These are phyloP conservation scores for Myiotriccus ornatus DNA, from an alignment of 2,797 vertebrate species.

Conservation along the genomic window DNA sequence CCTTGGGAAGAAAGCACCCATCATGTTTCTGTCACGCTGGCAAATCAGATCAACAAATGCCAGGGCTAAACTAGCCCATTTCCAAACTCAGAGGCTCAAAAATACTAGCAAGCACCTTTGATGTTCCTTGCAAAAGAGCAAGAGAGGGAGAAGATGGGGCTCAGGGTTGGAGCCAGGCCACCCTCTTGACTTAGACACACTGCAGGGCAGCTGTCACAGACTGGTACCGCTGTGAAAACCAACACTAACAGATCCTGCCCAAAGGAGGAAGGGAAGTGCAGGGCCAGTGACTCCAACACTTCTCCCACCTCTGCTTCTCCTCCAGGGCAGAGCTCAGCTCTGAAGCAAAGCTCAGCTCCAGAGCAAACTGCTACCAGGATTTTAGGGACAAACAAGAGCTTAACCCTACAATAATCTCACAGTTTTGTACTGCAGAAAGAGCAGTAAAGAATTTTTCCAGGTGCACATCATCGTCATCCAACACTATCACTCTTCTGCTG, in stretches of 20 bases:
- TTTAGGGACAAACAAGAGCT: neutral
- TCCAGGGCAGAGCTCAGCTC: neutral
- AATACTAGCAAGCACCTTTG: neutral
- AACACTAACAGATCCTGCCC: neutral
- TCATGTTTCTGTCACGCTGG: accelerated
- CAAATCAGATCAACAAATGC: neutral
- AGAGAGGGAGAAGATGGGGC: neutral
- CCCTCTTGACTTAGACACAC: neutral
- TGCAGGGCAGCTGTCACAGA: neutral
- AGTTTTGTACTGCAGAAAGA: neutral
- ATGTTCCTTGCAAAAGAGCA: neutral
- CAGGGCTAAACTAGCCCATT: neutral
- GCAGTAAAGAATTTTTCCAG: neutral
- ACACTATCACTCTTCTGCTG: neutral
- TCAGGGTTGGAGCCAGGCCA: neutral
- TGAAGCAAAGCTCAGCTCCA: neutral
- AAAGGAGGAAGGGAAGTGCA: neutral
- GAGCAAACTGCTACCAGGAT: neutral
- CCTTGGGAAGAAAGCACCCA: neutral
- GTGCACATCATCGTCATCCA: neutral
- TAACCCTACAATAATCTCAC: neutral
- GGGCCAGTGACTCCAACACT: neutral
- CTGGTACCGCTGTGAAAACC: neutral
- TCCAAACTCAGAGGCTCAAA: neutral
- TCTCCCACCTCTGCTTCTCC: neutral